A percentile compares a stretch with the other conserved stretches of the same genome.
Evolutionary conservation across 2,888 invertebrate species (phyloP).

Genomic region (Dermolepida albohirtum): DNA sequence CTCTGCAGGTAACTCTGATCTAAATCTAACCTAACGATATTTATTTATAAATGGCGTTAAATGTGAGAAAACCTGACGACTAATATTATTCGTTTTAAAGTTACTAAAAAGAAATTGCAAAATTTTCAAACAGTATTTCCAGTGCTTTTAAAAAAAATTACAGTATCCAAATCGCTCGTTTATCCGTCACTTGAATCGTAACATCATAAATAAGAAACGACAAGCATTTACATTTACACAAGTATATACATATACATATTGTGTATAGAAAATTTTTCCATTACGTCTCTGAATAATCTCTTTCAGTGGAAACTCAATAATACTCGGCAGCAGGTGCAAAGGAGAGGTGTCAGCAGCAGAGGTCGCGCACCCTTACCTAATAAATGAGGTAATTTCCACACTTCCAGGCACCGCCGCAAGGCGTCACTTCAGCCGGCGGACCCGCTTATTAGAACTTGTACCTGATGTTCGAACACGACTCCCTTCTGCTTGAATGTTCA

Average conservation of each 20-base stretch:
- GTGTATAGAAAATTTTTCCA: slow-evolving; percentile 41
- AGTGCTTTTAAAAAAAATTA: no score
- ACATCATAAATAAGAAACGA: slow-evolving; percentile 20
- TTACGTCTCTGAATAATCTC: slow-evolving; percentile 50
- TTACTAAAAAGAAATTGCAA: no score
- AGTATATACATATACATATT: neutral
- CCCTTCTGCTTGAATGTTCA: slow-evolving; percentile 54
- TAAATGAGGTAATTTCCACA: slow-evolving; percentile 69
- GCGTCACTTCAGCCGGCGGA: slow-evolving; percentile 61
- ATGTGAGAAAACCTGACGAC: no score
- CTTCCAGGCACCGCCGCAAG: slow-evolving; percentile 65
- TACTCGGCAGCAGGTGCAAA: slow-evolving; percentile 67
- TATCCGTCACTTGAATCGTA: no score
- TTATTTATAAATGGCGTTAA: no score
- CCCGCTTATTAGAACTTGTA: slow-evolving; percentile 64
- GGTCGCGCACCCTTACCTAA: slow-evolving; percentile 67
- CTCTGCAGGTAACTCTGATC: no score
- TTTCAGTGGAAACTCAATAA: slow-evolving; percentile 64
- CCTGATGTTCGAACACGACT: slow-evolving; percentile 63
- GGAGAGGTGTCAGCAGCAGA: slow-evolving; percentile 68
- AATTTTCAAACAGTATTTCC: no score
- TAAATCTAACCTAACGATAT: no score
- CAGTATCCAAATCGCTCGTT: no score
- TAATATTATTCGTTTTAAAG: no score
- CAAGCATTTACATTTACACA: slow-evolving; percentile 4